These are phyloP conservation scores for Gonioctena quinquepunctata DNA, from an alignment of 1,140 invertebrate genomes.

Conservation along the genomic window DNA sequence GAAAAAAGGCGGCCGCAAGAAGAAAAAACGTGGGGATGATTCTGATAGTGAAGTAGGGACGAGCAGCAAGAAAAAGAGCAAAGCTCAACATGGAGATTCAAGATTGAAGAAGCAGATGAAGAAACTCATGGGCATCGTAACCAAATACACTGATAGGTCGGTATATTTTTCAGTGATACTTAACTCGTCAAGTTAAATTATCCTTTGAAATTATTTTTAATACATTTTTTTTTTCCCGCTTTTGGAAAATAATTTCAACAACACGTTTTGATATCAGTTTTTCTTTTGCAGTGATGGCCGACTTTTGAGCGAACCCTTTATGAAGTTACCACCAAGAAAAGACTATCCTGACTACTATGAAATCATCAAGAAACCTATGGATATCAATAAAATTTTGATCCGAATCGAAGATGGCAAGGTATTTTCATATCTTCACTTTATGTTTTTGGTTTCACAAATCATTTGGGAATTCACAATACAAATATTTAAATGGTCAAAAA, in stretches of 20 bases:
- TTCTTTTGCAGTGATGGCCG: constrained; percentile 69
- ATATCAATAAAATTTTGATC: constrained; percentile 90
- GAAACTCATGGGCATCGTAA: constrained; percentile 79
- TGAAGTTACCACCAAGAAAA: constrained; percentile 89
- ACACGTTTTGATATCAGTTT: no score
- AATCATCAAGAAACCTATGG: constrained; percentile 93
- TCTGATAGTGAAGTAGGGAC: constrained; percentile 58
- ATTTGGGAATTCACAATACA: no score
- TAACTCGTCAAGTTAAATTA: no score
- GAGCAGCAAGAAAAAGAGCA: constrained; percentile 60
- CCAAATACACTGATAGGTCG: constrained; percentile 79
- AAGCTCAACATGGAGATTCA: constrained; percentile 56
- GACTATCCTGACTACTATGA: constrained; percentile 97
- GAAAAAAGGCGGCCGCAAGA: constrained; percentile 62
- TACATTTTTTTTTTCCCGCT: no score
- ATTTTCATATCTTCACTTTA: no score
- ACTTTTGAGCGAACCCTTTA: constrained; percentile 89
- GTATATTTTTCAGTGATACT: no score
- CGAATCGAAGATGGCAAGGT: constrained; percentile 85
- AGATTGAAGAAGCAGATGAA: constrained; percentile 77
- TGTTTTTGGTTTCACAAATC: no score
- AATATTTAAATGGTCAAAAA: no score
- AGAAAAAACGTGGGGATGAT: constrained; percentile 65
- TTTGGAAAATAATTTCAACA: no score
- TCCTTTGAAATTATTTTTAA: no score